Base-by-base conservation (phyloP, 2,113 vertebrate genomes). In the Melanocharis versteri region DNA sequence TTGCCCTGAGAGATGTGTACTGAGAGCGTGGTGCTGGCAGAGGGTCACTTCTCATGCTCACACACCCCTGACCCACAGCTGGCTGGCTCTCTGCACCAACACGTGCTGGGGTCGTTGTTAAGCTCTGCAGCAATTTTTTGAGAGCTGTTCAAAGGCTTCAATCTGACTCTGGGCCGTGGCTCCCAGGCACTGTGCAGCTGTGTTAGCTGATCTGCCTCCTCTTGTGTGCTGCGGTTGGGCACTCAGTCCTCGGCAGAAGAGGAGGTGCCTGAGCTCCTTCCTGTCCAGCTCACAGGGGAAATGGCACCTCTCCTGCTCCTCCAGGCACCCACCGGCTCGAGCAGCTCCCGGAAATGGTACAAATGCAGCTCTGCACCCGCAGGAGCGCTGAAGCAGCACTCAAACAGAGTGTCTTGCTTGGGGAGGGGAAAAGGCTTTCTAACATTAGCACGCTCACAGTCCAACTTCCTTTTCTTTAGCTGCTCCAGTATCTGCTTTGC, bases 111-210 rank as follows among this genome's bases (percentile, higher is more conserved):
- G 11, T 51, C 10, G 15, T 51, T 66, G 78, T 35, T 44, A 82
- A 92, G 22, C 31, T 48, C 56, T 7, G 4, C 22, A 66, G 39
- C 19, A 56, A 53, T 24, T 39, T 65, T 82, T 44, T 35, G 47
- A 48, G 31, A 48, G 8, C 12, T 44, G 19, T 47, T 83, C 21
- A 47, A 77, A 58, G 35, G 26, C 11, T 31, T 40, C 33, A 27
- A 0, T 42, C n/a, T 1, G 2, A 19, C 33, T 22, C 39, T 24
- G 37, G 26, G 24, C 2, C 0, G 0, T 9, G 50, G 6, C 57
- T 44, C 57, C 47, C 37, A 44, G 47, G 39, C 47, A 37, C 6
- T 2, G 39, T 48, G 62, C 77, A 80, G 57, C 68, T 56, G 7
- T 54, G 26, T 62, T 35, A 50, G 35, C 35, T 37, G 53, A 9